These are phyloP conservation scores for Ischnus inquisitorius DNA, from an alignment of 2,888 invertebrate genomes.

Conservation along the genomic window DNA sequence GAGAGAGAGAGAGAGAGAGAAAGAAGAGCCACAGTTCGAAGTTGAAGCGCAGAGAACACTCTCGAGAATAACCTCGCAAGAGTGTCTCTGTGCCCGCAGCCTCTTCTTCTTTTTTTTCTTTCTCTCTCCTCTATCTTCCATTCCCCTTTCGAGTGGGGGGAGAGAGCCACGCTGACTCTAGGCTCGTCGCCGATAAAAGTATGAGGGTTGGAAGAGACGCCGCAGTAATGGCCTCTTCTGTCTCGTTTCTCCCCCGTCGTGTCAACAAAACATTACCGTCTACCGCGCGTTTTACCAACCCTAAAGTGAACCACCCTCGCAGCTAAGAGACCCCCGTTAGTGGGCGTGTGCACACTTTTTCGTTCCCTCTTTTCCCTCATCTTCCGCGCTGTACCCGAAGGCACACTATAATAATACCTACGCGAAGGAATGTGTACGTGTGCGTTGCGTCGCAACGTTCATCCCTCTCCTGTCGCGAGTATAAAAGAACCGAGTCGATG, in stretches of 20 bases:
- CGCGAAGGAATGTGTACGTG: not conserved
- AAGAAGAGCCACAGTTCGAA: not conserved
- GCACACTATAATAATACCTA: not conserved
- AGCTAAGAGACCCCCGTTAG: constrained; percentile 62
- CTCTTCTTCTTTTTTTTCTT: not conserved
- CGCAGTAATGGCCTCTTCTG: constrained; percentile 81
- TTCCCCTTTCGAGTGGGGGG: constrained; percentile 14
- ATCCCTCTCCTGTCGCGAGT: constrained; percentile 41
- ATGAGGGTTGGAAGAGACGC: constrained; percentile 52
- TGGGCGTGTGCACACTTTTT: constrained; percentile 68
- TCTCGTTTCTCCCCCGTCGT: constrained; percentile 73
- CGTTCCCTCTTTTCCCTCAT: constrained; percentile 32
- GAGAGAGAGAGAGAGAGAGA: constrained; percentile 6
- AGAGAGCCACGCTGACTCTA: not conserved
- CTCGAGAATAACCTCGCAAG: constrained; percentile 40
- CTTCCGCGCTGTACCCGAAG: constrained; percentile 6
- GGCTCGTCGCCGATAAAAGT: constrained; percentile 20
- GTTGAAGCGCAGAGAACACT: constrained; percentile 1
- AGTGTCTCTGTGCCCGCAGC: constrained; percentile 38
- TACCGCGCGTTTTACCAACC: constrained; percentile 68
- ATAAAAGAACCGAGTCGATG: constrained; percentile 40
- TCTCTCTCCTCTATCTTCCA: not conserved
- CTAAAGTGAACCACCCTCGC: constrained; percentile 72
- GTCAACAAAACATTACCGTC: constrained; percentile 84
- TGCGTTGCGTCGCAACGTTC: constrained; percentile 52